Conservation (phyloP, 2,888 invertebrate species). For the Shargacucullia verbasci region DNA sequence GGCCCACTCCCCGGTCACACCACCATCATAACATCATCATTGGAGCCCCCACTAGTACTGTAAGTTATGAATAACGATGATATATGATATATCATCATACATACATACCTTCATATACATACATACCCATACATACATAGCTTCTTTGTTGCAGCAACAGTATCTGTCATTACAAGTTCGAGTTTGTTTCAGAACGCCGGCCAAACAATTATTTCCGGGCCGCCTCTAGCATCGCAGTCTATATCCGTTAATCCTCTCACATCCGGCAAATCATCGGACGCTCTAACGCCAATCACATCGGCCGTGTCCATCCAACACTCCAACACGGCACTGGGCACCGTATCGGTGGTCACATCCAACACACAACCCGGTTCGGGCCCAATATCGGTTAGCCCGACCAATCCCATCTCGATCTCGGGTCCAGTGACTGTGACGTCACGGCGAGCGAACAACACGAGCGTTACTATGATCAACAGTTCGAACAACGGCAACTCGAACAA, state of each 20-base stretch:
- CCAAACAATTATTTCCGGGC: constrained; percentile 73
- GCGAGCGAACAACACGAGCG: constrained; percentile 93
- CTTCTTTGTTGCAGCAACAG: no score
- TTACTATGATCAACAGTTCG: constrained; percentile 90
- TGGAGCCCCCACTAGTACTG: constrained; percentile 62
- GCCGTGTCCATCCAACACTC: constrained; percentile 81
- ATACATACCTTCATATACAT: no score
- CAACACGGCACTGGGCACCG: constrained; percentile 79
- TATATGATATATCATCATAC: no score
- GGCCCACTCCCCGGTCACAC: constrained; percentile 82
- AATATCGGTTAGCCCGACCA: constrained; percentile 53
- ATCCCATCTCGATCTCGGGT: constrained; percentile 83
- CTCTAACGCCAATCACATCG: constrained; percentile 69
- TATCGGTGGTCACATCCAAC: constrained; percentile 64
- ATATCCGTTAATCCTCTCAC: constrained; percentile 81
- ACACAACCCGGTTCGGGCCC: constrained; percentile 51
- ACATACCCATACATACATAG: no score
- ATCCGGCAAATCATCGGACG: constrained; percentile 79
- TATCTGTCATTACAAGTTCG: background rate
- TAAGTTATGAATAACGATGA: constrained; percentile 44
- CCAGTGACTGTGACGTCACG: constrained; percentile 87
- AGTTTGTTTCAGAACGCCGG: constrained; percentile 65
- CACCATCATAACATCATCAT: constrained; percentile 87
- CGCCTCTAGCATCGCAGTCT: constrained; percentile 73
- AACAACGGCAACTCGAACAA: constrained; percentile 53